Conservation (phyloP, 1,140 invertebrate genomes). For the Temnothorax nylanderi region DNA sequence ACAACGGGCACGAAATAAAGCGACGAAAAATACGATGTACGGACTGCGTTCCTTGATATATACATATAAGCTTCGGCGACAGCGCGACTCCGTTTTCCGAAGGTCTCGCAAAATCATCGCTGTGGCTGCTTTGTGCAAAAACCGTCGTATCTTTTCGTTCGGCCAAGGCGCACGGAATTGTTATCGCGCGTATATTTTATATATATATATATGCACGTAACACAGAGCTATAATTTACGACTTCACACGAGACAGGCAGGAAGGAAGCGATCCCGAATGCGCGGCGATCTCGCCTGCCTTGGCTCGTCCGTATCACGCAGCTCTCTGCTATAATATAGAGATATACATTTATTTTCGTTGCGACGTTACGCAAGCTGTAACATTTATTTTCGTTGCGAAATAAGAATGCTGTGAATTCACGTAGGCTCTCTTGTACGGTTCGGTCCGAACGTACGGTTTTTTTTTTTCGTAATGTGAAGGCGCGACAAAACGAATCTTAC, state of each 20-base stretch:
- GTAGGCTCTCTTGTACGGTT: not conserved
- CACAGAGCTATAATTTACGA: not conserved
- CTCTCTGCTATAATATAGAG: not conserved
- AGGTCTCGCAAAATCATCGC: not conserved
- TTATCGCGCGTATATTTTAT: not conserved
- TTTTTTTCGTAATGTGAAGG: not conserved
- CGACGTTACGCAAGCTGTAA: slow-evolving; percentile 1
- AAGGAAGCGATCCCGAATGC: not conserved
- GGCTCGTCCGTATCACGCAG: not conserved
- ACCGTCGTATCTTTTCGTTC: not conserved
- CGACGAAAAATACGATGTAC: not conserved
- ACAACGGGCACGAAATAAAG: not conserved
- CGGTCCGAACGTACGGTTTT: not conserved
- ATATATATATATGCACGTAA: not conserved
- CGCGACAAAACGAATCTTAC: not conserved
- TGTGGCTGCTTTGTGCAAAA: not conserved
- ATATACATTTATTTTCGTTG: slow-evolving; percentile 12
- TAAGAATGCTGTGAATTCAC: slow-evolving; percentile 9
- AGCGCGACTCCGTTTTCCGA: not conserved
- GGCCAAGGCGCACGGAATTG: not conserved
- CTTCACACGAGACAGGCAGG: not conserved
- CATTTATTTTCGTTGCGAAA: slow-evolving; percentile 3
- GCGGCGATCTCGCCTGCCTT: not conserved
- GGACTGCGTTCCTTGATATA: not conserved
- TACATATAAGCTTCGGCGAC: not conserved